These are phyloP conservation scores for Streptopelia turtur DNA, from an alignment of 2,797 vertebrate genomes.

Conservation along the genomic window DNA sequence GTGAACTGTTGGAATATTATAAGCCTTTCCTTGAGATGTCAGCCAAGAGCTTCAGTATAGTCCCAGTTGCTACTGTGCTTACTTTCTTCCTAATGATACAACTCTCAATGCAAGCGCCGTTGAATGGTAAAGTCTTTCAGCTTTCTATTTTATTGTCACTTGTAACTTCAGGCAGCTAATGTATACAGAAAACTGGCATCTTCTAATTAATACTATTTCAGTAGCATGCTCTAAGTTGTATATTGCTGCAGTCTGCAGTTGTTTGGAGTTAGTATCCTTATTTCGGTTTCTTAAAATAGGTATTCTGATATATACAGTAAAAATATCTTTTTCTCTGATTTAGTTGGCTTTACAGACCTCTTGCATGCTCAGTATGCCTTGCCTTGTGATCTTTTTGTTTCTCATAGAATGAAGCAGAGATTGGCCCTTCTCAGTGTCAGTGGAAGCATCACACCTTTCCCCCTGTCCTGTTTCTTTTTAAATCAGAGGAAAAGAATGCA, in stretches of 20 bases:
- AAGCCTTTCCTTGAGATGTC: conserved; percentile 67
- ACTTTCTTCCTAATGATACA: conserved; percentile 47
- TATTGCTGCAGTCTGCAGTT: background rate
- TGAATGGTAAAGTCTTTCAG: conserved; percentile 75
- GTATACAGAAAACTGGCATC: background rate
- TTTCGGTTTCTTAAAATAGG: background rate
- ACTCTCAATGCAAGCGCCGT: conserved; percentile 42
- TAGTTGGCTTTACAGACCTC: background rate
- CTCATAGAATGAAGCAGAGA: background rate
- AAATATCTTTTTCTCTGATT: background rate
- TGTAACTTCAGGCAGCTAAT: background rate
- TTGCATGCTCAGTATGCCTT: background rate
- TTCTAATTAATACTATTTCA: background rate
- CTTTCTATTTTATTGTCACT: background rate
- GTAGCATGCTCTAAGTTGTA: background rate
- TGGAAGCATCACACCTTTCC: background rate
- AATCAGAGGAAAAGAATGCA: background rate
- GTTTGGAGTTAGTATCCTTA: background rate
- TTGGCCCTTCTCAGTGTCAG: background rate
- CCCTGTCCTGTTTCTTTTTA: background rate
- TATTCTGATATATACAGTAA: background rate
- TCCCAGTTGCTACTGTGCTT: conserved; percentile 23
- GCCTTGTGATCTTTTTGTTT: background rate
- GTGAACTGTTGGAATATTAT: background rate
- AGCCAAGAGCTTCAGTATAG: conserved; percentile 27